These are phyloP conservation scores for Drosophila hamatofila DNA, from an alignment of 2,888 invertebrate genomes.

Conservation along the genomic window DNA sequence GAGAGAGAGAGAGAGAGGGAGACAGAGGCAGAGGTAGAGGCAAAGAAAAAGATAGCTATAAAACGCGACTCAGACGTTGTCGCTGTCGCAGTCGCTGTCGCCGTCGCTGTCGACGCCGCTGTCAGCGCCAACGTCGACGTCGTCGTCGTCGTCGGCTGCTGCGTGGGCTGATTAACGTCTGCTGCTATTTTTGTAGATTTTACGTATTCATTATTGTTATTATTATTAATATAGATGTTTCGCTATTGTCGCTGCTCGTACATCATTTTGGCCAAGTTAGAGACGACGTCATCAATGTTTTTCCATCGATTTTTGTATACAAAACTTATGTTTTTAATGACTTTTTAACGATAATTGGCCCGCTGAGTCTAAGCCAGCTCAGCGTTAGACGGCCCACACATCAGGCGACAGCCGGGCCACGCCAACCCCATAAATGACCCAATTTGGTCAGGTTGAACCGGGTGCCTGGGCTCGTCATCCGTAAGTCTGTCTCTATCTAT, in stretches of 20 bases:
- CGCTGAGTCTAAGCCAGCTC: slow-evolving; percentile 61
- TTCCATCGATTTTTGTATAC: slow-evolving; percentile 59
- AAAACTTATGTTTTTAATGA: slow-evolving; percentile 54
- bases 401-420: slow-evolving; percentile 22
- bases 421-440: slow-evolving; percentile 77
- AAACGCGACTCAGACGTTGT: slow-evolving; percentile 19
- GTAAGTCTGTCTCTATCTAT: not conserved
- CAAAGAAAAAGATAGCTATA: slow-evolving; percentile 4
- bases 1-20: slow-evolving; percentile 11
- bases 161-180: slow-evolving; percentile 65
- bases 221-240: slow-evolving; percentile 59
- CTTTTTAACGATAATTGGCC: slow-evolving; percentile 78
- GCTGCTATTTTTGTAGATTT: slow-evolving; percentile 59
- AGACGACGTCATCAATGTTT: slow-evolving; percentile 35
- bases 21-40: slow-evolving; percentile 1
- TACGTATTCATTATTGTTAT: slow-evolving; percentile 53
- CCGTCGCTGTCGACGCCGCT: not conserved
- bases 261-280: slow-evolving; percentile 60
- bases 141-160: slow-evolving; percentile 16
- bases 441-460: slow-evolving; percentile 71
- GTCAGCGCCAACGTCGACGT: slow-evolving; percentile 8
- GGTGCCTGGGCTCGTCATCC: slow-evolving; percentile 28
- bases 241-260: slow-evolving; percentile 46
- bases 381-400: slow-evolving; percentile 61
- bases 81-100: slow-evolving; percentile 8